A percentile compares a stretch with the other conserved stretches of the same genome.
Evolutionary conservation across 2,113 vertebrate genomes (phyloP).

Genomic region (Dryoscopus gambensis): DNA sequence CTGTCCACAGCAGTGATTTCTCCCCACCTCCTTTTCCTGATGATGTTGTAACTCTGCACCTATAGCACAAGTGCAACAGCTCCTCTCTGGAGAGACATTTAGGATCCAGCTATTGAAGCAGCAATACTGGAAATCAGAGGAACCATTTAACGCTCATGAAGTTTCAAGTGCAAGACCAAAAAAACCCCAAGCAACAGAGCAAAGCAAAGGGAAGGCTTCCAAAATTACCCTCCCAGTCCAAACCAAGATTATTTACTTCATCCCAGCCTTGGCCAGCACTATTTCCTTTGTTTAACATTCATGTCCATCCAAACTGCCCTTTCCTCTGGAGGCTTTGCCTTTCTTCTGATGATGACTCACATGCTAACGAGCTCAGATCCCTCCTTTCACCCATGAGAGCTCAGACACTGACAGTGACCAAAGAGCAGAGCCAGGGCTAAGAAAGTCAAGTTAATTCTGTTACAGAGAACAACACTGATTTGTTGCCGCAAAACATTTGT

Average conservation of each 20-base stretch:
- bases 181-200: background rate
- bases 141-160: background rate
- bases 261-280: background rate
- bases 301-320: background rate
- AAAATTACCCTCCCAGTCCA: background rate
- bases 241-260: background rate
- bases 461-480: slow-evolving; percentile 75
- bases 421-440: slow-evolving; percentile 53
- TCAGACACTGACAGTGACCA: slow-evolving; percentile 68
- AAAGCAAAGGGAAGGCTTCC: background rate
- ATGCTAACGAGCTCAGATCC: background rate
- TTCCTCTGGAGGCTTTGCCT: background rate
- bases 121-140: background rate
- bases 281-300: background rate
- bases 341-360: background rate
- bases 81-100: background rate
- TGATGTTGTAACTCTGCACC: fast-evolving
- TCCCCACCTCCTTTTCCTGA: background rate
- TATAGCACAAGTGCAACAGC: fast-evolving
- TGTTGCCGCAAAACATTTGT: slow-evolving; percentile 24
- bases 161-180: background rate
- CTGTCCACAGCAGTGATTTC: background rate
- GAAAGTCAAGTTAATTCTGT: slow-evolving; percentile 46
- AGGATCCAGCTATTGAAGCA: background rate
- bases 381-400: background rate